Conservation (phyloP, 2,888 invertebrate species). For the Orthosia cruda region DNA sequence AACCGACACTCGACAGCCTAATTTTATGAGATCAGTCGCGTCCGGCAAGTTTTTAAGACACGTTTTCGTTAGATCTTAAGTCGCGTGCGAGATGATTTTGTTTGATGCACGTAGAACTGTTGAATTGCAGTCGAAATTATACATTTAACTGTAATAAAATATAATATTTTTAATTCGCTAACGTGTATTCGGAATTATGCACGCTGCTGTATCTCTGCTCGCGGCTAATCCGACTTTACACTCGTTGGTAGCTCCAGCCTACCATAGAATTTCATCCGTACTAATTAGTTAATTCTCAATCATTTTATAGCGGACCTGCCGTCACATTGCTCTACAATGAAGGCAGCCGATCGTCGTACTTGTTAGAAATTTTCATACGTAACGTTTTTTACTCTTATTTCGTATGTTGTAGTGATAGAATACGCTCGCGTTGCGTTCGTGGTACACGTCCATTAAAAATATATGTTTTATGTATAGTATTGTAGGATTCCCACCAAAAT, state of each 20-base stretch:
- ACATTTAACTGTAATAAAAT: slow-evolving; percentile 24
- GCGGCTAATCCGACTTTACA: slow-evolving; percentile 31
- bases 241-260: slow-evolving; percentile 34
- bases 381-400: slow-evolving; percentile 83
- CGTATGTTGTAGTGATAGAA: slow-evolving; percentile 80
- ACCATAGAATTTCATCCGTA: slow-evolving; percentile 41
- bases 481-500: slow-evolving; percentile 72
- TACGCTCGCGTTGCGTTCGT: slow-evolving; percentile 71
- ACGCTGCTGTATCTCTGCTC: slow-evolving; percentile 26
- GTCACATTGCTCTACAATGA: slow-evolving; percentile 58
- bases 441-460: slow-evolving; percentile 65
- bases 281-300: slow-evolving; percentile 46
- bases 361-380: slow-evolving; percentile 86
- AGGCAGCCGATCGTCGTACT: slow-evolving; percentile 70
- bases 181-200: slow-evolving; percentile 28
- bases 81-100: slow-evolving; percentile 44
- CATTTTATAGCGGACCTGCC: slow-evolving; percentile 66
- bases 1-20: slow-evolving; percentile 53
- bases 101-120: slow-evolving; percentile 43
- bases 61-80: slow-evolving; percentile 29
- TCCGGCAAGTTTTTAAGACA: slow-evolving; percentile 44
- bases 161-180: slow-evolving; percentile 12
- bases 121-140: slow-evolving; percentile 30
- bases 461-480: slow-evolving; percentile 65
- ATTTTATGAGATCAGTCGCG: slow-evolving; percentile 54